Evolutionary conservation across 2,888 invertebrate genomes (phyloP).

Genomic region (Agelastica alni): DNA sequence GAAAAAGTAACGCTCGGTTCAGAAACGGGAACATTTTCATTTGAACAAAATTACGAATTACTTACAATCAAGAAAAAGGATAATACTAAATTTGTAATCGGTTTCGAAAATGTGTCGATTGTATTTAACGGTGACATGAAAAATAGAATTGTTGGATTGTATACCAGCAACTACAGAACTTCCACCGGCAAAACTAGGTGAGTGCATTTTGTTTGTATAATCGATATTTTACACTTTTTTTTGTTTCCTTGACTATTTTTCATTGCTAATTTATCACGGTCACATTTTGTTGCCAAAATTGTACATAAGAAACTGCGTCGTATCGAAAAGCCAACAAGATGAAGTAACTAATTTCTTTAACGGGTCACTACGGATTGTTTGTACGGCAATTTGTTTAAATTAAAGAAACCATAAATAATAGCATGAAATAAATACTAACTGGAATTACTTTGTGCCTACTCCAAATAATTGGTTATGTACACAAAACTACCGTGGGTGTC

Average conservation of each 20-base stretch:
- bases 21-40: slow-evolving; percentile 33
- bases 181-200: slow-evolving; percentile 56
- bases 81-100: slow-evolving; percentile 33
- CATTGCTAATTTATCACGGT: neutral
- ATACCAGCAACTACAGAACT: slow-evolving; percentile 67
- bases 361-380: too few relatives aligned
- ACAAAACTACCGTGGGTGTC: too few relatives aligned
- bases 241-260: neutral
- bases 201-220: slow-evolving; percentile 34
- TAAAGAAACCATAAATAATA: too few relatives aligned
- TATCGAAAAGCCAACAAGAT: too few relatives aligned
- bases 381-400: too few relatives aligned
- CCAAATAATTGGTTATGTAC: too few relatives aligned
- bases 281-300: neutral
- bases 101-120: slow-evolving; percentile 61
- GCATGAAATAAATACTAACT: too few relatives aligned
- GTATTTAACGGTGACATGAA: slow-evolving; percentile 68
- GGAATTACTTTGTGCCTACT: too few relatives aligned
- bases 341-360: too few relatives aligned
- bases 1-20: slow-evolving; percentile 51
- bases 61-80: slow-evolving; percentile 42
- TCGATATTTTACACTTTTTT: neutral
- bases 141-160: slow-evolving; percentile 73
- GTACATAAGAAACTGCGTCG: neutral
- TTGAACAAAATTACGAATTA: slow-evolving; percentile 42